Base-by-base conservation (phyloP, 2,797 vertebrate species). In the Sylvia borin region DNA sequence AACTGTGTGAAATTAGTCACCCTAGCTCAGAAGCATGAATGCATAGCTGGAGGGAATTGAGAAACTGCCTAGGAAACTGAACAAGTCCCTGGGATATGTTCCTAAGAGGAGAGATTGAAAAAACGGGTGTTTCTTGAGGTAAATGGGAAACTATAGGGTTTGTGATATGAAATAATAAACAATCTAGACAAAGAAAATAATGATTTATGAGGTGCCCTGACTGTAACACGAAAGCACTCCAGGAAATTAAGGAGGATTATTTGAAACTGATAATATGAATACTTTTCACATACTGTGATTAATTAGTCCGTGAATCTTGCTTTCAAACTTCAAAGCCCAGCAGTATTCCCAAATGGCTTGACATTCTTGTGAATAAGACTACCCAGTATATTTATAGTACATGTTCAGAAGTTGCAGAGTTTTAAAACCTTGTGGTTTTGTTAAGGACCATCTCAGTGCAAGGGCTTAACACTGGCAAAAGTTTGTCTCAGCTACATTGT, bases 261-360 rank as follows among this genome's bases (percentile, higher is more conserved):
- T 77, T 94, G 85, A 88, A 92, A 96, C 53, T 91, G 68, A 65
- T 88, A 91, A 65, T 80, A 85, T 42, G 72, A 94, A 83, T 94
- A 83, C 47, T 77, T 90, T 73, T 92, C 45, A 58, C 19, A 11
- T 74, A 57, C 57, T 80, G 57, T 83, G 75, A 77, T 86, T 93
- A 87, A 91, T 90, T 94, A 90, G 27, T 77, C 57, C 1, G 1
- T 16, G 19, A 60, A 72, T 91, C 60, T 83, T 96, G 47, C 93
- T 78, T 64, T 92, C 74, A 81, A 81, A 66, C 50, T 93, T 90
- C 61, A 79, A 93, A 96, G 82, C 57, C 85, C 91, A 88, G 54
- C 42, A 79, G 4, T 85, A 83, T 89, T 96, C 82, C 93, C 78
- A 74, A 77, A 77, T 67, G 90, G 42, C 45, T 77, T 88, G 72